Base-by-base conservation (phyloP, 2,797 vertebrate species). In the Chiloscyllium punctatum region DNA sequence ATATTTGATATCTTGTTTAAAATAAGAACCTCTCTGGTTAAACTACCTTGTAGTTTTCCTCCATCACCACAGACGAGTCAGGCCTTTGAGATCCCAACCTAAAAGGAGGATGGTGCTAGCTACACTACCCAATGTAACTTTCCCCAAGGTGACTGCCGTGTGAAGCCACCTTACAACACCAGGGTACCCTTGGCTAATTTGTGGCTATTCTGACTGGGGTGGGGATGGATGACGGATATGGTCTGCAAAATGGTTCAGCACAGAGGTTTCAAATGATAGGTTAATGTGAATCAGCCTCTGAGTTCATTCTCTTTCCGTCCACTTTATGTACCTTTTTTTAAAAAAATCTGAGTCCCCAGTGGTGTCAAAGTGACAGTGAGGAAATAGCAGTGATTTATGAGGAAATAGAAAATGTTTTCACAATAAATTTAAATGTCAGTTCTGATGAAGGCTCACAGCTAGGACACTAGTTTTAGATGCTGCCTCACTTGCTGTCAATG, bases 331-430 rank as follows among this genome's bases (percentile, higher is more conserved):
- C 0, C 30, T 66, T 57, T 15, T n/a, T 66, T 53, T 15, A 91
- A 21, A n/a, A n/a, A n/a, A n/a, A n/a, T n/a, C n/a, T n/a, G n/a
- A n/a, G n/a, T n/a, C n/a, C n/a, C n/a, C n/a, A n/a, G n/a, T n/a
- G n/a, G 88, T 91, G 88, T 68, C 88, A 68, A 91, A 91, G 33
- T 66, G 88, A 66, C 88, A 37, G 82, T 8, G 37, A 84, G 57
- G 33, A 91, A 91, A 91, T 68, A 66, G 33, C 57, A 91, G 51
- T 23, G 88, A 62, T 66, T 62, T 62, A 68, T 91, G 62, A 62
- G 57, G 66, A 91, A 91, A 91, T n/a, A 37, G 30, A 91, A 66
- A 68, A 62, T 91, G 53, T 33, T 68, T 62, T 37, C 88, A 62
- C 16, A 21, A 91, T 68, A 66, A 91, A 91, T 91, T 37, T 91